Percentiles rank a stretch among this genome's conserved stretches.
Evolutionary conservation across 1,140 invertebrate genomes (phyloP).

Genomic region (Anadara kagoshimensis): DNA sequence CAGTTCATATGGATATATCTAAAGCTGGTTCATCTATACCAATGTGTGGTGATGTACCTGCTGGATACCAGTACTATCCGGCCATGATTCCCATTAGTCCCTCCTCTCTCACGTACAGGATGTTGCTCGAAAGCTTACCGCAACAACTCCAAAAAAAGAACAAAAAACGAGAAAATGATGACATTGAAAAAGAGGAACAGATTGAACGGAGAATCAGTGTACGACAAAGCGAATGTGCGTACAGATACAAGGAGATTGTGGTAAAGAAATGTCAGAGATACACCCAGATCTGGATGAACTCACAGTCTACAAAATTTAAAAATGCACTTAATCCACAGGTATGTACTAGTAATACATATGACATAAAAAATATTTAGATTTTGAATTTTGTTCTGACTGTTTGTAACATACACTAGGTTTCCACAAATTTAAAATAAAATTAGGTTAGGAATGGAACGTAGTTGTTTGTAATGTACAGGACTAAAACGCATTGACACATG

Average conservation of each 20-base stretch:
- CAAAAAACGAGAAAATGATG: constrained; percentile 50
- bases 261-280: constrained; percentile 70
- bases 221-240: constrained; percentile 68
- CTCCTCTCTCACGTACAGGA: constrained; percentile 63
- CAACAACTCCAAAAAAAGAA: constrained; percentile 52
- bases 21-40: constrained; percentile 9
- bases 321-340: constrained; percentile 72
- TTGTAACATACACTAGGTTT: too few species aligned
- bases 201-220: constrained; percentile 68
- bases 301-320: constrained; percentile 63
- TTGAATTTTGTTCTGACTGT: too few species aligned
- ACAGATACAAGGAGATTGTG: constrained; percentile 71
- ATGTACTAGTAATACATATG: constrained; percentile 11
- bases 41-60: constrained; percentile 57
- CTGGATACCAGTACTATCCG: constrained; percentile 40
- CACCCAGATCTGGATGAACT: constrained; percentile 71
- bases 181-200: constrained; percentile 42
- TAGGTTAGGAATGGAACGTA: too few species aligned
- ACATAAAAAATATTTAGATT: neutral
- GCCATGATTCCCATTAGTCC: constrained; percentile 61
- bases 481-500: too few species aligned
- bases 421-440: too few species aligned
- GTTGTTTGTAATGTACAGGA: too few species aligned
- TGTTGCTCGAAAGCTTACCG: constrained; percentile 62
- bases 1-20: neutral